Percentiles rank a stretch among this genome's conserved stretches.
phyloP scores from a whole-genome alignment of 2,113 vertebrate genomes.

The Serilophus lunatus region DNA sequence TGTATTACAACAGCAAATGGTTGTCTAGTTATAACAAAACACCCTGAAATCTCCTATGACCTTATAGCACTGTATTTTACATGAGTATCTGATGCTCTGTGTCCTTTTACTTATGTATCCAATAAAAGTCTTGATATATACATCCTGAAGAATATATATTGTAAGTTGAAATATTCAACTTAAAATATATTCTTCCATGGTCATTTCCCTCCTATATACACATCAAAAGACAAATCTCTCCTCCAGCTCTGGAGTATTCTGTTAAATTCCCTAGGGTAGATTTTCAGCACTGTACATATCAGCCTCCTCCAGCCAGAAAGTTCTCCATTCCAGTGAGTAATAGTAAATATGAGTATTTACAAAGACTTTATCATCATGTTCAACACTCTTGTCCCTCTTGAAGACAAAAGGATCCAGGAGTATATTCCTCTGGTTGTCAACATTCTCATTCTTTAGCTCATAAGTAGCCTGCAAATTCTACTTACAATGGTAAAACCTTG shows the following conservation, averaged over 20 bases:
- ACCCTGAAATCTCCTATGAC: background rate
- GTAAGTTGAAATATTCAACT: background rate
- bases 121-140: background rate
- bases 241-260: background rate
- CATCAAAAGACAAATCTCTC: background rate
- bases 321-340: background rate
- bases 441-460: background rate
- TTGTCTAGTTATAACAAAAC: background rate
- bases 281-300: background rate
- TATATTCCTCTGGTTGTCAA: background rate
- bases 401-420: background rate
- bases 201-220: accelerated
- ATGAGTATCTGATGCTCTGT: background rate
- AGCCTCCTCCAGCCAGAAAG: background rate
- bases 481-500: background rate
- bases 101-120: background rate
- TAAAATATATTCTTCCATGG: background rate
- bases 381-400: background rate
- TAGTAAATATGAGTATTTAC: background rate
- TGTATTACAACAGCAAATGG: background rate
- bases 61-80: background rate
- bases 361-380: background rate
- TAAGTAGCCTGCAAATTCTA: background rate
- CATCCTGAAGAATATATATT: background rate
- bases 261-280: background rate